Evolutionary conservation across 2,113 vertebrate species (phyloP), one percentile per base, ranked within the genome.

Genomic region (Andinoacara biseriatus): DNA sequence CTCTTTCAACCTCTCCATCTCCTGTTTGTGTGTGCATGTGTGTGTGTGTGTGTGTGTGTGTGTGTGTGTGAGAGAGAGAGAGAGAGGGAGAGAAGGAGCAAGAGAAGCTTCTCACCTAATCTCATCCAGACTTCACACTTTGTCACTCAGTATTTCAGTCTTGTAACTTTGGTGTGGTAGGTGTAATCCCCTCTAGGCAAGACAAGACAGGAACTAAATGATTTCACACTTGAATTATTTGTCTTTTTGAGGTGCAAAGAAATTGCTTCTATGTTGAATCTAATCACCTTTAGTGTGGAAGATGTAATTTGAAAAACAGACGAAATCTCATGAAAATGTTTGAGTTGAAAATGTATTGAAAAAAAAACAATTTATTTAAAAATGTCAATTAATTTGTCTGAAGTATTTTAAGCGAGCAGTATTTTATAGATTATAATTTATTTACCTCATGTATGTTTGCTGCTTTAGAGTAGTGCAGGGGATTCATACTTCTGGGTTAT

Each of bases 61-160:
- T 49, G 46, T 18, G 81, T n/a, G 54, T 31, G 58, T 26, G 74
- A 57, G 78, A 62, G 57, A 40, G 61, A 46, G 26, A 31, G 80
- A 74, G 75, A 74, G 38, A 79, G 81, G 20, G 49, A 20, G 15
- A 69, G 43, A 18, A 20, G 43, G 26, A 72, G 20, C 76, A 52
- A 81, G 81, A 89, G 86, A 90, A 81, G 84, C 85, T 90, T 91
- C 87, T 89, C 78, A 59, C 77, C 89, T 94, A 92, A 92, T 90
- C 89, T 91, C 84, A 92, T 92, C 90, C 94, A 94, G 93, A 91
- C 92, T 94, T 94, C 90, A 94, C 92, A 95, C 91, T 92, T 93
- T 94, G 93, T 94, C 93, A 93, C 90, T 93, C 83, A 86, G 84
- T 80, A 74, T 91, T 93, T 86, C 78, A 60, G 59, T 75, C 88